phyloP scores from a whole-genome alignment of 2,888 invertebrate species.

The Disparrhopalites patrizii region DNA sequence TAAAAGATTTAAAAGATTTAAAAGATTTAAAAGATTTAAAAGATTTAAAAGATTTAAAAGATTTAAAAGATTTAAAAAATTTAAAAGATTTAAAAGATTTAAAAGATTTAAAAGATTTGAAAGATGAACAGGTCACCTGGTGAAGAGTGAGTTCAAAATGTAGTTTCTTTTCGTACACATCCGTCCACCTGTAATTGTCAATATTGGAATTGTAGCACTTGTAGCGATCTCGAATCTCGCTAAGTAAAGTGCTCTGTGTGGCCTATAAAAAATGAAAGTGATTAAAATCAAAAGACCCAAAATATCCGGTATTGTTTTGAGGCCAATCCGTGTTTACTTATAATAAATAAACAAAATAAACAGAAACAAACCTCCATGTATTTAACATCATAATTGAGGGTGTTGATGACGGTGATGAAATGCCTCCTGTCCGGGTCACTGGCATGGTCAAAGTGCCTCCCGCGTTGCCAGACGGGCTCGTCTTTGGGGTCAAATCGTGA shows the following conservation, averaged over 20 bases:
- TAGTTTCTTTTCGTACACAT: constrained; percentile 24
- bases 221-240: background rate
- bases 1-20: no score
- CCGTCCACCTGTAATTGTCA: constrained; percentile 30
- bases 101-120: no score
- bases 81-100: background rate
- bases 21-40: background rate
- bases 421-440: constrained; percentile 13
- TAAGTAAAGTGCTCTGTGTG: background rate
- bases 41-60: background rate
- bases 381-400: constrained; percentile 29
- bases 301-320: background rate
- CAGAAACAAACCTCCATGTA: constrained; percentile 12
- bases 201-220: constrained; percentile 19
- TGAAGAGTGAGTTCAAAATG: constrained; percentile 13
- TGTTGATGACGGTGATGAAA: constrained; percentile 25
- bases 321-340: background rate
- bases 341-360: background rate
- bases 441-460: constrained; percentile 7
- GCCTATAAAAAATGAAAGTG: background rate
- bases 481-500: background rate
- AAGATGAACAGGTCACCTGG: no score
- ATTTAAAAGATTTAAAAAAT: background rate
- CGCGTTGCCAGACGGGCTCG: constrained; percentile 6
- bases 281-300: background rate